Conservation (phyloP, 1,140 invertebrate species). For the Leptinotarsa lineolata region DNA sequence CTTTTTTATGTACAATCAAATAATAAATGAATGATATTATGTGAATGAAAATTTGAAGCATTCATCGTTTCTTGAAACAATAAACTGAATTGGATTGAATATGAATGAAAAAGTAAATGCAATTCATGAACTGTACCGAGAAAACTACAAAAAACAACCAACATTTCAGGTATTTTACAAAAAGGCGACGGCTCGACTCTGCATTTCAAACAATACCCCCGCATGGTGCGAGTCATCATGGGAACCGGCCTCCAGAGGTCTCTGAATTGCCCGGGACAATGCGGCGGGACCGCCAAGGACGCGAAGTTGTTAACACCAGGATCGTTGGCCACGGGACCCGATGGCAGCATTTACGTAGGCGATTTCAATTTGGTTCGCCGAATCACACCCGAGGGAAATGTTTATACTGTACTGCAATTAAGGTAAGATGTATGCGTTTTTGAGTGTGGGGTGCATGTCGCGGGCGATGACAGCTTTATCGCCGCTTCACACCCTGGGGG, state of each 20-base stretch:
- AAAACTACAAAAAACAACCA: too few relatives aligned
- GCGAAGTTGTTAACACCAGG: constrained; percentile 88
- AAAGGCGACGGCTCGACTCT: constrained; percentile 94
- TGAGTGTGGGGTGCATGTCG: neutral
- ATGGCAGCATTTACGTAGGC: constrained; percentile 95
- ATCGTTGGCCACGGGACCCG: constrained; percentile 89
- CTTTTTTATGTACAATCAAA: too few relatives aligned
- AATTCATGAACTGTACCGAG: too few relatives aligned
- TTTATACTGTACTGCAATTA: constrained; percentile 91
- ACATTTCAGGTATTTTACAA: constrained; percentile 71
- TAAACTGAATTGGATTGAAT: too few relatives aligned
- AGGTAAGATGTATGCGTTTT: constrained; percentile 27
- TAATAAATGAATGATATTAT: too few relatives aligned
- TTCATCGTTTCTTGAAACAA: too few relatives aligned
- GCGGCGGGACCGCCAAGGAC: constrained; percentile 84
- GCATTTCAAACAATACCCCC: constrained; percentile 87
- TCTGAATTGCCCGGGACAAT: constrained; percentile 75
- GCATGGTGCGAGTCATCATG: constrained; percentile 89
- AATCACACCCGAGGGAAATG: constrained; percentile 88
- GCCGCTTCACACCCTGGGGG: neutral
- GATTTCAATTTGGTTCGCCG: constrained; percentile 95
- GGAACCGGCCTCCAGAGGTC: constrained; percentile 88
- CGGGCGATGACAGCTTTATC: constrained; percentile 15
- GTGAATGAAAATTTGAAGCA: too few relatives aligned
- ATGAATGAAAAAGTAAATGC: too few relatives aligned